Base-by-base conservation (phyloP, 1,140 invertebrate genomes). In the Drosophila kikkawai region DNA sequence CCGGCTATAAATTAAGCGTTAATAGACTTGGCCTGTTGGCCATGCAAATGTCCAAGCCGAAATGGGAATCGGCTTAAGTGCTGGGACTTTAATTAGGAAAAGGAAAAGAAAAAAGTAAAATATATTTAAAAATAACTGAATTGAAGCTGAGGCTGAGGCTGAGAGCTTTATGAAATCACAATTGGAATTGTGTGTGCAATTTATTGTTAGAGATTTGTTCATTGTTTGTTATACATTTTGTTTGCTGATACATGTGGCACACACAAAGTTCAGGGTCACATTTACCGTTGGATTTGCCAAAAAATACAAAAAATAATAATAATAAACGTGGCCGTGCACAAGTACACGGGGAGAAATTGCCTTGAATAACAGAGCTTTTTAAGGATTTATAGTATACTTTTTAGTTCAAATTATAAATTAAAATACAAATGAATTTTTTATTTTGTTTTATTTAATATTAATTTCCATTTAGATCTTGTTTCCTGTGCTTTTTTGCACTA, bases 181-280 rank as follows among this genome's bases (percentile, higher is more conserved):
- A 79, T 64, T 71, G 48, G 44, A 61, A 61, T 73, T 51, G 44
- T 71, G 44, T 71, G 32, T 73, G 53, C 53, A 73, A 50, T 73
- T 39, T 71, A 51, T 79, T 59, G 58, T 65, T 42, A 29, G 47
- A 17, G 53, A 57, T 74, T 65, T 59, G 55, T 48, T 60, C 59
- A 70, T 55, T 79, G 60, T 77, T 66, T 73, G 50, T 50, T 59
- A 55, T 47, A 59, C 55, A 42, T 74, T 74, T 74, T 73, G 61
- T 60, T 82, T 77, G 73, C 29, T 68, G 73, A 47, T 75, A 58
- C 55, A 80, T 55, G 77, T 45, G 39, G 39, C 47, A 34, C 45
- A 61, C 55, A 53, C 60, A 83, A 83, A 76, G 81, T 82, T 83
- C 81, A 83, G 53, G 75, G 80, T 79, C 79, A 69, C n/a, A 58